phyloP scores from a whole-genome alignment of 2,888 invertebrate genomes.

The Adineta ricciae region DNA sequence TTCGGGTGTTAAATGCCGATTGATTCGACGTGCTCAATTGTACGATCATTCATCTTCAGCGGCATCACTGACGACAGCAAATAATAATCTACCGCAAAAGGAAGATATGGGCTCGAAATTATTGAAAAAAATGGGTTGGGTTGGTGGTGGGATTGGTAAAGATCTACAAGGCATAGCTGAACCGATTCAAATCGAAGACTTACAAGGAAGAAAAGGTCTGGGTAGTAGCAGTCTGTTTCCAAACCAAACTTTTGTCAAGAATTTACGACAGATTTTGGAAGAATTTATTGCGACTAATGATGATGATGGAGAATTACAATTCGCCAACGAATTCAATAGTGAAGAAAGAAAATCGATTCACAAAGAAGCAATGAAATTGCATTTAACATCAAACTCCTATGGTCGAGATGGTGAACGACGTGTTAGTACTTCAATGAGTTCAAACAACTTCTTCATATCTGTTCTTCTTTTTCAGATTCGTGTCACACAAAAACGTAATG shows the following conservation, averaged over 20 bases:
- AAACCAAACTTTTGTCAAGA: background rate
- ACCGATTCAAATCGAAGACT: constrained; percentile 15
- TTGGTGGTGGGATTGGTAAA: constrained; percentile 16
- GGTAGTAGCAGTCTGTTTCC: constrained; percentile 6
- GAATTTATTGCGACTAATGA: background rate
- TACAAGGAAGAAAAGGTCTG: constrained; percentile 12
- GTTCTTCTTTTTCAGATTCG: background rate
- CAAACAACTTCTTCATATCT: too few relatives aligned
- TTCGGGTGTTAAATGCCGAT: background rate
- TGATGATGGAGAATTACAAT: constrained; percentile 10
- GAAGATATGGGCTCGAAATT: constrained; percentile 5
- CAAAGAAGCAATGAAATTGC: constrained; percentile 10
- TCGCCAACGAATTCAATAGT: constrained; percentile 8
- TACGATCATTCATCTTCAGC: background rate
- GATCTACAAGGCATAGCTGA: constrained; percentile 15
- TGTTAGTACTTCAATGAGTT: background rate
- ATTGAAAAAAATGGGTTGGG: constrained; percentile 16
- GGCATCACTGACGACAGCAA: background rate
- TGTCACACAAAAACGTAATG: background rate
- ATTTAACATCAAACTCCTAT: background rate
- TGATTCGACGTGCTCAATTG: background rate
- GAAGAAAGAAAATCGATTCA: constrained; percentile 16
- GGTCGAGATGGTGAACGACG: constrained; percentile 1
- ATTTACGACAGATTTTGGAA: background rate
- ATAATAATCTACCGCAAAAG: background rate